Evolutionary conservation across 2,888 invertebrate species (phyloP).

Genomic region (Diarsia brunnea): DNA sequence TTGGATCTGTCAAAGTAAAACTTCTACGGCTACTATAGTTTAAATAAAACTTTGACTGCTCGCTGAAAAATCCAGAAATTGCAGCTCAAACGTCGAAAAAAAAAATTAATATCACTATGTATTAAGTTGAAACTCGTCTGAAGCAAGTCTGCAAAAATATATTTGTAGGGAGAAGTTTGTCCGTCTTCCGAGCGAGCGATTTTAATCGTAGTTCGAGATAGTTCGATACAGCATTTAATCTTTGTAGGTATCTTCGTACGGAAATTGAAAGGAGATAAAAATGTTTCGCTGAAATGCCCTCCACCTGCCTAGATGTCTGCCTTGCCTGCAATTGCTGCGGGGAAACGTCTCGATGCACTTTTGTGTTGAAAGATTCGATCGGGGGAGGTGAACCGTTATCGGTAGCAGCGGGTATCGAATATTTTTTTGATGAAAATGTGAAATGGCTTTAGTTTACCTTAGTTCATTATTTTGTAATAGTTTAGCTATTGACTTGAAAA

Average conservation of each 20-base stretch:
- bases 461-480: neutral
- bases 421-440: neutral
- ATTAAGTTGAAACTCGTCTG: constrained; percentile 46
- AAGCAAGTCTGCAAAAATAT: constrained; percentile 57
- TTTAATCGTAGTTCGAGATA: constrained; percentile 68
- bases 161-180: constrained; percentile 64
- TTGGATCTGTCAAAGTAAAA: neutral
- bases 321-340: constrained; percentile 50
- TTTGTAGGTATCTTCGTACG: constrained; percentile 63
- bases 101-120: constrained; percentile 59
- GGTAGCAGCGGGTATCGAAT: neutral
- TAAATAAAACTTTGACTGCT: constrained; percentile 30
- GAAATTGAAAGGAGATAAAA: constrained; percentile 71
- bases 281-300: constrained; percentile 58
- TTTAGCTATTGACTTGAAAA: neutral
- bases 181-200: constrained; percentile 65
- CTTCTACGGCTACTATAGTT: neutral
- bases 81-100: constrained; percentile 46
- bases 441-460: neutral
- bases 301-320: constrained; percentile 51
- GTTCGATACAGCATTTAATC: constrained; percentile 67
- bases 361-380: constrained; percentile 50
- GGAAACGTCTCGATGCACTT: constrained; percentile 55
- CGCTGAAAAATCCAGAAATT: constrained; percentile 14
- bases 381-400: constrained; percentile 39